Evolutionary conservation across 1,140 invertebrate genomes (phyloP).

Genomic region (Lepidurus apus): DNA sequence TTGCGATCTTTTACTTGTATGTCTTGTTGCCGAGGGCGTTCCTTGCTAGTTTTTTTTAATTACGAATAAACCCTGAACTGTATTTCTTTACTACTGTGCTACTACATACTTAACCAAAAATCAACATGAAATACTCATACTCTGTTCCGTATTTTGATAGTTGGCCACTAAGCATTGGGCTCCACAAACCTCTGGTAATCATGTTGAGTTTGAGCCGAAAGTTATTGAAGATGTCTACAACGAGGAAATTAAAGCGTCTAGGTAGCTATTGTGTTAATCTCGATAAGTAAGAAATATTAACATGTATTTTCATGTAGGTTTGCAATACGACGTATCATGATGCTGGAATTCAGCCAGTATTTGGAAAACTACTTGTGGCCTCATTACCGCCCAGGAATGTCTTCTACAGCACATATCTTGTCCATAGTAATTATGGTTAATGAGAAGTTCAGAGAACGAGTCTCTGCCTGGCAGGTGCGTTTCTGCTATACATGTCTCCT

Average conservation of each 20-base stretch:
- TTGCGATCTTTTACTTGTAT: no score
- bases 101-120: no score
- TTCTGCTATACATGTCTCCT: not conserved
- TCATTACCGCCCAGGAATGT: conserved; percentile 65
- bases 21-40: no score
- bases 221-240: conserved; percentile 75
- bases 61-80: no score
- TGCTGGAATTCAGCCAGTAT: conserved; percentile 96
- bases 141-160: conserved; percentile 49
- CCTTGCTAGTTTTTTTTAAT: no score
- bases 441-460: conserved; percentile 94
- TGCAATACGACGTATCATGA: conserved; percentile 81
- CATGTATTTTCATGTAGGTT: conserved; percentile 53
- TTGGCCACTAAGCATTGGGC: conserved; percentile 84
- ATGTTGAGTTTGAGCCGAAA: conserved; percentile 62
- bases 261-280: conserved; percentile 46
- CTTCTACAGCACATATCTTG: conserved; percentile 77
- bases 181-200: conserved; percentile 62
- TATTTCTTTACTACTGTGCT: no score
- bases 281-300: conserved; percentile 35
- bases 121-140: not conserved
- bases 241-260: conserved; percentile 68
- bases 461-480: conserved; percentile 86
- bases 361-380: conserved; percentile 96
- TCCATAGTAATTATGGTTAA: conserved; percentile 96